Percentiles rank a stretch among this genome's conserved stretches.
These are phyloP conservation scores for Xyrichtys novacula DNA, from an alignment of 2,797 vertebrate genomes.

Conservation along the genomic window DNA sequence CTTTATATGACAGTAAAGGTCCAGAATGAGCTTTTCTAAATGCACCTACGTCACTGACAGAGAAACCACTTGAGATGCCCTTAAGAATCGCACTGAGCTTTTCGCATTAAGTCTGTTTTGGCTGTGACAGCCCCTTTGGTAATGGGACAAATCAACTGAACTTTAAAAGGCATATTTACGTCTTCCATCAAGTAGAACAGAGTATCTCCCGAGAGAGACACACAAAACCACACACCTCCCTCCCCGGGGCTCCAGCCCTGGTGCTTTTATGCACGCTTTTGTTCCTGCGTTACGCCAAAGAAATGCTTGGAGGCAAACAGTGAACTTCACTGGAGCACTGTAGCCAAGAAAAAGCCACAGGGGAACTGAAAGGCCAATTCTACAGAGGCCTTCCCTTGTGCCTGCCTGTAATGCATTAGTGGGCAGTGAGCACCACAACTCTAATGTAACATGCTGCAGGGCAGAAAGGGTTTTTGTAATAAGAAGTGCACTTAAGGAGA, in stretches of 20 bases:
- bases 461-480: constrained; percentile 24
- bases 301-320: constrained; percentile 44
- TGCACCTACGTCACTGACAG: constrained; percentile 47
- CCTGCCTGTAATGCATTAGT: constrained; percentile 36
- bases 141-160: constrained; percentile 9
- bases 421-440: constrained; percentile 23
- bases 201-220: constrained; percentile 8
- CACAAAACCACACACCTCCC: not conserved
- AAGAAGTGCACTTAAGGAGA: constrained; percentile 2
- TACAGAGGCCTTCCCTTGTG: constrained; percentile 18
- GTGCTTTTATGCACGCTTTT: constrained; percentile 36
- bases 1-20: constrained; percentile 13
- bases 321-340: constrained; percentile 9
- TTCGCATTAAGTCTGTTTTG: constrained; percentile 39
- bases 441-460: constrained; percentile 32
- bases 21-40: constrained; percentile 32
- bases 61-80: constrained; percentile 20
- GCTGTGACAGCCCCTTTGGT: not conserved
- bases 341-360: constrained; percentile 21
- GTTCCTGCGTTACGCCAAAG: constrained; percentile 10
- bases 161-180: constrained; percentile 19
- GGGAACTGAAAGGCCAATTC: constrained; percentile 31
- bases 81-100: constrained; percentile 11
- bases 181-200: not conserved
- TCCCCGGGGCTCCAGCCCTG: constrained; percentile 41